Evolutionary conservation across 2,797 vertebrate genomes (phyloP).

Genomic region (Melanotaenia trifasciata): DNA sequence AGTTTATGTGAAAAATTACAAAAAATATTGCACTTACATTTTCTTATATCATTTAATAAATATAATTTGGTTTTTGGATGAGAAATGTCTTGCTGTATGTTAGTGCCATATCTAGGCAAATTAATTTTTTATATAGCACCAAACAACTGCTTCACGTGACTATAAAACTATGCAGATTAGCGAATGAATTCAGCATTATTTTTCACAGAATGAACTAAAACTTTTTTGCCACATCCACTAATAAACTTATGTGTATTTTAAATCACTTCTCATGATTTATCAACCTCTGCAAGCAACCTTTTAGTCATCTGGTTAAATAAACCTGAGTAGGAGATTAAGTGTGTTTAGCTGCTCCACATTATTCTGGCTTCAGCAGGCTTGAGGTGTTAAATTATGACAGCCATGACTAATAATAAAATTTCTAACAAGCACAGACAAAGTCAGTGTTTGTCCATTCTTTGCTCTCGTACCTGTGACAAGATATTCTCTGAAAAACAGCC

Average conservation of each 20-base stretch:
- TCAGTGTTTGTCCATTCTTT: background rate
- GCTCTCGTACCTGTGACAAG: background rate
- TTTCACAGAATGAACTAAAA: conserved; percentile 1
- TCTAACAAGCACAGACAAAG: conserved; percentile 44
- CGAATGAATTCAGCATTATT: conserved; percentile 22
- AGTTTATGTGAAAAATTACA: background rate
- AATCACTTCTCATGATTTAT: conserved; percentile 5
- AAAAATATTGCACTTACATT: background rate
- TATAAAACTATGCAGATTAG: conserved; percentile 38
- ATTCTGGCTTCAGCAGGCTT: conserved; percentile 30
- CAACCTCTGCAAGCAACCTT: background rate
- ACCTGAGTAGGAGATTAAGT: background rate
- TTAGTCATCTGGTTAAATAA: background rate
- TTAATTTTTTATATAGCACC: too few species aligned
- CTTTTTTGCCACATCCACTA: background rate
- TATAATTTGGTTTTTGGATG: background rate
- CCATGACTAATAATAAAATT: background rate
- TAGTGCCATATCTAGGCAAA: background rate
- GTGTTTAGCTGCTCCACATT: background rate
- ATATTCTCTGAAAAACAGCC: background rate
- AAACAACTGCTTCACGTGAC: conserved; percentile 1
- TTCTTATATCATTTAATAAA: background rate
- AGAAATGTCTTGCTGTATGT: background rate
- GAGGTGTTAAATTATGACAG: conserved; percentile 6
- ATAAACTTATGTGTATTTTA: background rate